Evolutionary conservation across 1,140 invertebrate genomes (phyloP), one percentile per base, ranked within the genome.

Genomic region (Ostrea edulis): DNA sequence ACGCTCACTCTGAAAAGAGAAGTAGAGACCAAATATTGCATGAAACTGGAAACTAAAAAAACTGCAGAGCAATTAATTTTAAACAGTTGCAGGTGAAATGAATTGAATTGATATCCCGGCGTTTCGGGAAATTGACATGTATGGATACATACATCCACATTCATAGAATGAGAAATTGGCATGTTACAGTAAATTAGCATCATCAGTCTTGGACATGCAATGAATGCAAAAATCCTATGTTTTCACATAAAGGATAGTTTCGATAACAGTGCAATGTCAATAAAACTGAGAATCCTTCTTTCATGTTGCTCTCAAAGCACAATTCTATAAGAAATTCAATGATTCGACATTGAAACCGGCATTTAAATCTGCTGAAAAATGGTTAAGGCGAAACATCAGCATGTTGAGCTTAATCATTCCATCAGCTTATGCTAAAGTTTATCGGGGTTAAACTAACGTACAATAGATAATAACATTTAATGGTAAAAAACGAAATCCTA

Each of bases 1-100:
- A 9, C 62, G 68, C 55, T 89, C 89, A 82, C 84, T 83, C 89
- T 89, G 55, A 51, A 22, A 29, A 44, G n/a, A 62, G n/a, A 62
- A 62, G 12, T 17, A 62, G 55, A 20, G 20, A 17, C 17, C 17
- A 62, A 20, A n/a, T 14, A 62, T 62, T 62, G 7, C 7, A 20
- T n/a, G n/a, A 8, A 58, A 58, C 20, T 0, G n/a, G 55, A 62
- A 62, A 20, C 17, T 17, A 62, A 44, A 1, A 44, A 44, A 44
- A 44, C 35, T 2, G 35, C 35, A 44, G 5, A 44, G 55, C 2
- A 62, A 20, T 3, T 62, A 62, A 20, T 17, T 58, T 17, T 12
- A 9, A 58, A 62, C 55, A 62, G 14, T 62, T 17, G 55, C 55
- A n/a, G 55, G 55, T 20, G 20, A 62, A 44, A 62, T 62, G 5